These are phyloP conservation scores for Cepaea nemoralis DNA, from an alignment of 1,140 invertebrate genomes.

Conservation along the genomic window DNA sequence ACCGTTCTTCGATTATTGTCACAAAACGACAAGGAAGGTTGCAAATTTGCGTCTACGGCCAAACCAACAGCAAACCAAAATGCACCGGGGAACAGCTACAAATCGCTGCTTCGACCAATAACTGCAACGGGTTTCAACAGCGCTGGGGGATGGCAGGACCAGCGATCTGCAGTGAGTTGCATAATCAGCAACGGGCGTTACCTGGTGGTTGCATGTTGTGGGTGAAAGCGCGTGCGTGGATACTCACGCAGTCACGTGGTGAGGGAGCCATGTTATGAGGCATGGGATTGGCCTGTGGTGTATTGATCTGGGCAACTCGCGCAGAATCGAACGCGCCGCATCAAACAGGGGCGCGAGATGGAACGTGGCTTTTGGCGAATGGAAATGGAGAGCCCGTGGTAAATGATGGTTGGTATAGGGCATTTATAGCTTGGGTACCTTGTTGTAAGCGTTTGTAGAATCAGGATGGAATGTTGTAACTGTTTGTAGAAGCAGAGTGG, in stretches of 20 bases:
- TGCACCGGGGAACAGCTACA: neutral
- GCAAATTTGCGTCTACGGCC: too few species aligned
- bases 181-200: neutral
- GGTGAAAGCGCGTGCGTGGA: neutral
- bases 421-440: too few species aligned
- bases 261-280: neutral
- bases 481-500: too few species aligned
- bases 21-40: too few species aligned
- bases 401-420: too few species aligned
- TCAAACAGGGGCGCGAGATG: neutral
- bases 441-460: too few species aligned
- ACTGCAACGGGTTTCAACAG: neutral
- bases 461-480: too few species aligned
- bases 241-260: neutral
- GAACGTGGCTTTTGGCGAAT: neutral
- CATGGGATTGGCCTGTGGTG: neutral
- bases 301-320: neutral
- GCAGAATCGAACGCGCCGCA: constrained; percentile 1
- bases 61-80: constrained; percentile 11
- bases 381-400: neutral
- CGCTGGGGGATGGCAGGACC: neutral
- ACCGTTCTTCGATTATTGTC: too few species aligned
- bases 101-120: neutral
- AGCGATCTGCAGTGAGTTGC: neutral
- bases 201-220: neutral